phyloP scores from a whole-genome alignment of 2,888 invertebrate species.

The Agriotes lineatus region DNA sequence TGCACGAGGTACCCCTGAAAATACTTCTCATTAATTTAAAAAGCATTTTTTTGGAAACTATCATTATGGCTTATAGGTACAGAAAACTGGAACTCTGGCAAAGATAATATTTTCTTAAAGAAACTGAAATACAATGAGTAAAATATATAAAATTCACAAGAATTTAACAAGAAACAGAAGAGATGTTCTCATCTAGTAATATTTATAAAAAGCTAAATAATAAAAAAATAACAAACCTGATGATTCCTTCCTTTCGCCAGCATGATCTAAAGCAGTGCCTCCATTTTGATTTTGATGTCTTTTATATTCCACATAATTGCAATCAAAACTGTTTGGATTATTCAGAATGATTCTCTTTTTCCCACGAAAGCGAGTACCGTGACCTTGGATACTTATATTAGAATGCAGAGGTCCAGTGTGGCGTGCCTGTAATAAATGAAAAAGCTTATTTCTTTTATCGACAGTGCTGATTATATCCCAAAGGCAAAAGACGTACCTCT shows the following conservation, averaged over 20 bases:
- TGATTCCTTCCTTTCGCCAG: neutral
- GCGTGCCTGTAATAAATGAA: neutral
- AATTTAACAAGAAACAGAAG: too few species aligned
- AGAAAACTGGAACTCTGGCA: too few species aligned
- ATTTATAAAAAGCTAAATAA: neutral
- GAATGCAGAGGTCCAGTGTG: neutral
- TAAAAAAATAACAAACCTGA: neutral
- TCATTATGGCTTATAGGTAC: too few species aligned
- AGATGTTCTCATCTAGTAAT: too few species aligned
- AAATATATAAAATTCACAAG: too few species aligned
- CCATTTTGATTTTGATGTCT: conserved; percentile 38
- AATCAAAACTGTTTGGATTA: conserved; percentile 40
- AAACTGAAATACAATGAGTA: too few species aligned
- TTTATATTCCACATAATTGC: conserved; percentile 8
- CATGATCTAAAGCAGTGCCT: neutral
- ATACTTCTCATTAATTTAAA: too few species aligned
- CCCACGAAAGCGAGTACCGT: conserved; percentile 66
- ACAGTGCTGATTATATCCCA: neutral
- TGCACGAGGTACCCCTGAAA: neutral
- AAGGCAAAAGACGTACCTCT: neutral
- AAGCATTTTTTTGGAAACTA: too few species aligned
- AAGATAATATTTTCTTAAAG: too few species aligned
- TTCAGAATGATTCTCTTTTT: conserved; percentile 66
- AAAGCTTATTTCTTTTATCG: neutral
- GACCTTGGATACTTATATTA: conserved; percentile 39